Conservation (phyloP, 2,888 invertebrate species). For the Mesorhabditis sp. region DNA sequence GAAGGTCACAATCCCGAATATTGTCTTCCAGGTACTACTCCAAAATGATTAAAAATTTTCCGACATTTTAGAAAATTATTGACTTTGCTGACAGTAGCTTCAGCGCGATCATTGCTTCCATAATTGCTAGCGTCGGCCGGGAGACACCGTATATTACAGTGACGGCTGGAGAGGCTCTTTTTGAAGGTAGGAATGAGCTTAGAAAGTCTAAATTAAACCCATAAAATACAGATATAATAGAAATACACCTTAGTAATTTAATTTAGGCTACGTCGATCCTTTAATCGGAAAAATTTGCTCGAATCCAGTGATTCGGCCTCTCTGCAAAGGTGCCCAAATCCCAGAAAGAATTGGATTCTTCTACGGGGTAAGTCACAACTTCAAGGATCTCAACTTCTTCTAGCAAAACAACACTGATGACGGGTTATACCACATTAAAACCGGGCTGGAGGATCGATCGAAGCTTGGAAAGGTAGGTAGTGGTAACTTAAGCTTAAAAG, state of each 20-base stretch:
- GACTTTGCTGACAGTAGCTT: constrained; percentile 27
- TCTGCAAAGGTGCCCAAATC: constrained; percentile 41
- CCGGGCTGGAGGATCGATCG: constrained; percentile 34
- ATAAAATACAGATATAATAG: no score
- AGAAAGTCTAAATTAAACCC: not conserved
- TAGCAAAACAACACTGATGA: constrained; percentile 54
- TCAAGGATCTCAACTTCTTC: constrained; percentile 12
- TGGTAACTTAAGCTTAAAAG: not conserved
- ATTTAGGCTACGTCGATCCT: constrained; percentile 45
- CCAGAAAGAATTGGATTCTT: constrained; percentile 52
- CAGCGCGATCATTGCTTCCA: not conserved
- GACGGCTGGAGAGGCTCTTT: constrained; percentile 42
- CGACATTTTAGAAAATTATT: constrained; percentile 35
- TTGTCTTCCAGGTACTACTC: constrained; percentile 47
- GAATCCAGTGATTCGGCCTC: constrained; percentile 21
- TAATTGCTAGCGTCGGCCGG: constrained; percentile 15
- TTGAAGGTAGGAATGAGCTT: constrained; percentile 27
- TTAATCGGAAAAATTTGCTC: constrained; percentile 33
- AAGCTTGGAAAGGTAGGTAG: constrained; percentile 37
- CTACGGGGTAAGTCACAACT: constrained; percentile 31
- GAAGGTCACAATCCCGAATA: constrained; percentile 47
- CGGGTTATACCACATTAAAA: constrained; percentile 47
- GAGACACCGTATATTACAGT: constrained; percentile 12
- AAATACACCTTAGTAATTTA: not conserved
- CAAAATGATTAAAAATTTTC: not conserved